Percentiles rank a stretch among this genome's conserved stretches.
Conservation (phyloP, 2,797 vertebrate genomes). For the Acomys russatus region DNA sequence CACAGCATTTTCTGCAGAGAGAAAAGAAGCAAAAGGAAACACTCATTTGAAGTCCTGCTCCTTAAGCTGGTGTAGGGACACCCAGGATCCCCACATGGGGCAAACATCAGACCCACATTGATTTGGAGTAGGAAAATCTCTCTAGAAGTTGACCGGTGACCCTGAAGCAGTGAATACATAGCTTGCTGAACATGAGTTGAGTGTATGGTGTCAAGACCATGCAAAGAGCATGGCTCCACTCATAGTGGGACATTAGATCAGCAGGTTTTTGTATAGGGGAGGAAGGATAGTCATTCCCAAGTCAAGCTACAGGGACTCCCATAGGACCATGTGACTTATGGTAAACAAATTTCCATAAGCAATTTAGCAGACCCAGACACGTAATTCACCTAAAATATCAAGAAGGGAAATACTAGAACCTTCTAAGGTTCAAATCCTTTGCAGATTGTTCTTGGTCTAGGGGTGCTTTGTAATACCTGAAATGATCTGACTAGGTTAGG, state of each 20-base stretch:
- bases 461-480: no score
- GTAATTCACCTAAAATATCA: background rate
- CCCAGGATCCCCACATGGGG: background rate
- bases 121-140: background rate
- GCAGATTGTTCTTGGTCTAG: background rate
- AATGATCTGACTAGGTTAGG: background rate
- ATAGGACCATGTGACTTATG: background rate
- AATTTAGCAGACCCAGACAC: background rate
- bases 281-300: rapidly evolving
- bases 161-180: background rate
- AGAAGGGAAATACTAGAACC: background rate
- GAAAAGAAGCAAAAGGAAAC: background rate
- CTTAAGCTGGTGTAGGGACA: background rate
- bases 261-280: background rate
- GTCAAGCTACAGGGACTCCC: no score
- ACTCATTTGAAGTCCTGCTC: background rate
- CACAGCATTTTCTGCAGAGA: background rate
- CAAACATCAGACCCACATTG: background rate
- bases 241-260: rapidly evolving
- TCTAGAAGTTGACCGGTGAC: background rate
- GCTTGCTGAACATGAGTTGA: background rate
- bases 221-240: no score
- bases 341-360: background rate
- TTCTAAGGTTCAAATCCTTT: background rate
- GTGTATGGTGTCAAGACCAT: background rate